Percentiles rank a stretch among this genome's conserved stretches.
phyloP scores from a whole-genome alignment of 2,797 vertebrate genomes.

The Cygnus olor region DNA sequence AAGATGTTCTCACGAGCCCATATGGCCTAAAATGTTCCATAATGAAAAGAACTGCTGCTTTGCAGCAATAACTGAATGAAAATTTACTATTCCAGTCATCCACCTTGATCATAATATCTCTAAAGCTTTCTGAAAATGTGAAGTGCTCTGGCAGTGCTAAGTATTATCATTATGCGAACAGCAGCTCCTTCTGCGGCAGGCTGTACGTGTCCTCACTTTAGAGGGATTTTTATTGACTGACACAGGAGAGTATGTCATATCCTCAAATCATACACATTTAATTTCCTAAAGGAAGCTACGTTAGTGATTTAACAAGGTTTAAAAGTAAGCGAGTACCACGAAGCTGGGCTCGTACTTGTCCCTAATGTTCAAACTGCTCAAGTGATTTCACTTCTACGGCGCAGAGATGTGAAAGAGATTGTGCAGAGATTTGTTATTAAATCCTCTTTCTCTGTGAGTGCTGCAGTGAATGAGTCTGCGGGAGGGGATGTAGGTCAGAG shows the following conservation, averaged over 20 bases:
- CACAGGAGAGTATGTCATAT: slow-evolving; percentile 13
- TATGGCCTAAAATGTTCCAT: slow-evolving; percentile 49
- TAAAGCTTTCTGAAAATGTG: slow-evolving; percentile 47
- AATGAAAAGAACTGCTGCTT: slow-evolving; percentile 48
- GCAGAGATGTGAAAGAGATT: slow-evolving; percentile 35
- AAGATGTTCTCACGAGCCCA: slow-evolving; percentile 17
- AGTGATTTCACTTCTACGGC: slow-evolving; percentile 35
- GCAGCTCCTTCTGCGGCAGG: not conserved
- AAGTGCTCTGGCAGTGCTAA: slow-evolving; percentile 38
- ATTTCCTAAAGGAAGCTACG: slow-evolving; percentile 56
- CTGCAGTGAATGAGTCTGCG: slow-evolving; percentile 35
- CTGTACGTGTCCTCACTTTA: not conserved
- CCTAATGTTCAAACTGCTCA: slow-evolving; percentile 39
- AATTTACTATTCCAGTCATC: slow-evolving; percentile 57
- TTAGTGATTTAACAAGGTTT: slow-evolving; percentile 50
- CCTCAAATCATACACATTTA: slow-evolving; percentile 37
- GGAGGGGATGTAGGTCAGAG: slow-evolving; percentile 65
- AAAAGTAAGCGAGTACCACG: slow-evolving; percentile 54
- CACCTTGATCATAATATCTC: slow-evolving; percentile 46
- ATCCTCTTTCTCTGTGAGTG: slow-evolving; percentile 24
- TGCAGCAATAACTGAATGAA: slow-evolving; percentile 22
- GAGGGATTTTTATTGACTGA: slow-evolving; percentile 48
- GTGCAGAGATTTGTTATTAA: slow-evolving; percentile 62
- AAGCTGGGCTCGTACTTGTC: slow-evolving; percentile 29
- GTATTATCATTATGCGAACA: not conserved